Evolutionary conservation across 2,797 vertebrate genomes (phyloP), one percentile per base, ranked within the genome.

Genomic region (Hyperoplus immaculatus): DNA sequence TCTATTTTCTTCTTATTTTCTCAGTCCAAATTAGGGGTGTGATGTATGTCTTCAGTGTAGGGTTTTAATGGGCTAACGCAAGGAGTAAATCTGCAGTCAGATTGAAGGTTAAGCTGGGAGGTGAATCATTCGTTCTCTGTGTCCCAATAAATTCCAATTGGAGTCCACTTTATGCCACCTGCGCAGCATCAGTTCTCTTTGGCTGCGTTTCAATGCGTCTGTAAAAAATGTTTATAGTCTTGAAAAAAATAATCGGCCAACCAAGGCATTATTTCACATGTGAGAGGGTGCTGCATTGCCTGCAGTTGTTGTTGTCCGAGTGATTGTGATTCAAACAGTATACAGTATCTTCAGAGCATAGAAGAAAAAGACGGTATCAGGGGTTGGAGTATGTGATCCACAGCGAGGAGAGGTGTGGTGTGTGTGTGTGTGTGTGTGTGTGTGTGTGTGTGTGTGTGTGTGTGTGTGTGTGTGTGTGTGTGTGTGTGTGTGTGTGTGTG

Each of bases 231-330:
- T 55, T 51, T 10, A 1, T 21, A 51, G 39, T 8, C 50, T n/a
- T 15, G 6, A 66, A 59, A 54, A 54, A 69, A 54, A 65, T 14
- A 21, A 39, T 18, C 18, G 58, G 3, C 58, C 57, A 9, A 29
- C 29, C 29, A 29, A 29, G 29, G 29, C 60, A 58, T 83, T 4
- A 68, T 68, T 82, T 72, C 36, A 49, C 71, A 69, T 13, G 72
- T 46, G 58, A 72, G 71, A 4, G 1, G 68, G 69, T 55, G 60
- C 55, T 70, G 78, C 47, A 8, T 3, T 0, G 75, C 85, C 85
- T 71, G 62, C 76, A 65, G 81, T 46, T 76, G 78, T 81, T 78
- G 72, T 70, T 55, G 69, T 69, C 59, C 5, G 57, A 42, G 41
- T 47, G 66, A 56, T n/a, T 45, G 45, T 42, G 74, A 77, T 72